Conservation (phyloP, 37 sponge, comb jelly and placozoan genomes). For the Aphrocallistes beatrix region DNA sequence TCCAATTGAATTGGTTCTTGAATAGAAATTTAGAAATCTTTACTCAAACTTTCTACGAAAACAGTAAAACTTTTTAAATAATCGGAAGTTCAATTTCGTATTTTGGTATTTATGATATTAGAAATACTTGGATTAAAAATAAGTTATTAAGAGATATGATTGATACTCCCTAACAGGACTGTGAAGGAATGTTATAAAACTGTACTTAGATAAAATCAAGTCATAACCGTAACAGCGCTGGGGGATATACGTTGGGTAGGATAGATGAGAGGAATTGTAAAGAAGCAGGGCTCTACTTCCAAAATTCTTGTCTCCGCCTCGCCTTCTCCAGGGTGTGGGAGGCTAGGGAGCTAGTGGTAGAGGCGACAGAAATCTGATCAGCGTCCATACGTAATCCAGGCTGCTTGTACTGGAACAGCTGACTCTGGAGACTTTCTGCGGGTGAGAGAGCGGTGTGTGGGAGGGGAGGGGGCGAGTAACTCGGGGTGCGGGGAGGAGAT, state of each 20-base stretch:
- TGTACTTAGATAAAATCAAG: too few species aligned
- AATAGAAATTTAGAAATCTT: too few species aligned
- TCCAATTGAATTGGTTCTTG: too few species aligned
- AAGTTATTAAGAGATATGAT: too few species aligned
- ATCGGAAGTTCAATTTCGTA: too few species aligned
- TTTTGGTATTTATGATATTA: too few species aligned
- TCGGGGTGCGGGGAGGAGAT: neutral
- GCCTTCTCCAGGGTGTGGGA: neutral
- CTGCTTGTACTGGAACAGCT: neutral
- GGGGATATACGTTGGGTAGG: neutral
- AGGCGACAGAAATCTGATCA: neutral
- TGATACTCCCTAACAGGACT: too few species aligned
- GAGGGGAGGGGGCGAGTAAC: neutral
- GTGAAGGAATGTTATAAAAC: too few species aligned
- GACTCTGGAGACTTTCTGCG: neutral
- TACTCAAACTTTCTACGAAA: too few species aligned
- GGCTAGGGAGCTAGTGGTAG: neutral
- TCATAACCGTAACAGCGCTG: too few species aligned
- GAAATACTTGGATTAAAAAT: too few species aligned
- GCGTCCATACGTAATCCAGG: neutral
- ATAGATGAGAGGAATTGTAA: neutral
- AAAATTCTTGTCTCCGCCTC: neutral
- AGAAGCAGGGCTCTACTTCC: slow-evolving; percentile 12
- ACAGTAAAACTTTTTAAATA: too few species aligned
- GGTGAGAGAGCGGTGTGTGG: neutral